Conservation (phyloP, 92 coral and sea anemone genomes). For the Plumapathes pennacea region DNA sequence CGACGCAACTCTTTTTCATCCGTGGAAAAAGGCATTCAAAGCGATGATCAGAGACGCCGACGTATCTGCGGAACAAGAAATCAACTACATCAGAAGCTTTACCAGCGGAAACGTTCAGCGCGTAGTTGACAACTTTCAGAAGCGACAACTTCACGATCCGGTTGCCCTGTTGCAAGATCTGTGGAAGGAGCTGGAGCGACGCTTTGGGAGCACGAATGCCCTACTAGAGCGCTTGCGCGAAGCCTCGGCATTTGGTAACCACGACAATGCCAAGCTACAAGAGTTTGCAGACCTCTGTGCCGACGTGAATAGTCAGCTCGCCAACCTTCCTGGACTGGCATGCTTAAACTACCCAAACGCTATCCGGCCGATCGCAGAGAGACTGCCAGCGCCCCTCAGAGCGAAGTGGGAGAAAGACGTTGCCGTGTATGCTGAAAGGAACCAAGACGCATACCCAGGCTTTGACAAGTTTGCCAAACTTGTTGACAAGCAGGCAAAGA, state of each 20-base stretch:
- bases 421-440: slow-evolving; percentile 12
- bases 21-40: slow-evolving; percentile 49
- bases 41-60: slow-evolving; percentile 48
- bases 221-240: slow-evolving; percentile 31
- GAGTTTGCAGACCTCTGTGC: slow-evolving; percentile 53
- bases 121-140: slow-evolving; percentile 39
- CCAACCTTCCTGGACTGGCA: slow-evolving; percentile 37
- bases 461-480: slow-evolving; percentile 26
- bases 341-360: slow-evolving; percentile 44
- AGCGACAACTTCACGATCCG: slow-evolving; percentile 36
- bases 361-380: slow-evolving; percentile 40
- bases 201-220: slow-evolving; percentile 46
- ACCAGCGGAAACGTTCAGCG: slow-evolving; percentile 34
- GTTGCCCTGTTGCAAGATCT: slow-evolving; percentile 26
- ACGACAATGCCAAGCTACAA: slow-evolving; percentile 25
- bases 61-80: slow-evolving; percentile 38
- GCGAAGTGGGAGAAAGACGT: slow-evolving; percentile 49
- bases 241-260: slow-evolving; percentile 24
- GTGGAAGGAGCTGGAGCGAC: slow-evolving; percentile 47
- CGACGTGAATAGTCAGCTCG: slow-evolving; percentile 43
- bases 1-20: slow-evolving; percentile 44
- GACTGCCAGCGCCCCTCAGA: slow-evolving; percentile 26
- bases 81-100: slow-evolving; percentile 38
- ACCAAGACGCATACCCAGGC: slow-evolving; percentile 21
- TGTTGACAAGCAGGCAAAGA: slow-evolving; percentile 26